Evolutionary conservation across 2,888 invertebrate species (phyloP), one percentile per base, ranked within the genome.

Genomic region (Lithophane ornitopus): DNA sequence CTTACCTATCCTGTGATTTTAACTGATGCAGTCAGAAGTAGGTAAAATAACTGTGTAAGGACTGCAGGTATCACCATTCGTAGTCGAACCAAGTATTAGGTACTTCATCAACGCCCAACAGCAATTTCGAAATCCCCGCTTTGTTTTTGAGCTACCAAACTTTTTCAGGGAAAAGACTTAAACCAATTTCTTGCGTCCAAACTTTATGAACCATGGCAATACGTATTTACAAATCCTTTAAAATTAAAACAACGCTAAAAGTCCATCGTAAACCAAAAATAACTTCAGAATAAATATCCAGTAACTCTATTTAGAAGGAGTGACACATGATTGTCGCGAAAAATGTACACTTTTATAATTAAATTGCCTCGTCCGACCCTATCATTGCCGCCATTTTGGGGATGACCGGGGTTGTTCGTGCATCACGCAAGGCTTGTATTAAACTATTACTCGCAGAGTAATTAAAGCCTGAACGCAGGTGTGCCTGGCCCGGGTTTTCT

Each of bases 251-350:
- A 73, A 58, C 34, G 34, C 3, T 34, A n/a, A 16, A 73, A 62
- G 12, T 70, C n/a, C 4, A 68, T 59, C 62, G 11, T 63, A 65
- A 68, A 61, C 59, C n/a, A 63, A 68, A 63, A 65, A 52, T 26
- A 19, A 68, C 34, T 34, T 59, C 54, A 39, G 8, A 69, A 75
- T 71, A 66, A 79, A 77, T 62, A 39, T 67, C 16, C 19, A 14
- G 34, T 69, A 74, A 71, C 67, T 76, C 54, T 70, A 86, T 81
- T 77, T 59, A 61, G 3, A 63, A 80, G 87, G 85, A 74, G 87
- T 75, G 85, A 74, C 78, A 56, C 71, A 78, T 80, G 82, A 85
- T 76, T 72, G 46, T 85, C 75, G 86, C 86, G 62, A 86, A 86
- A 85, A 82, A 49, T 63, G 39, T 71, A 74, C 71, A 70, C 58